Conservation (phyloP, 2,113 vertebrate genomes). For the Ctenodactylus gundi region DNA sequence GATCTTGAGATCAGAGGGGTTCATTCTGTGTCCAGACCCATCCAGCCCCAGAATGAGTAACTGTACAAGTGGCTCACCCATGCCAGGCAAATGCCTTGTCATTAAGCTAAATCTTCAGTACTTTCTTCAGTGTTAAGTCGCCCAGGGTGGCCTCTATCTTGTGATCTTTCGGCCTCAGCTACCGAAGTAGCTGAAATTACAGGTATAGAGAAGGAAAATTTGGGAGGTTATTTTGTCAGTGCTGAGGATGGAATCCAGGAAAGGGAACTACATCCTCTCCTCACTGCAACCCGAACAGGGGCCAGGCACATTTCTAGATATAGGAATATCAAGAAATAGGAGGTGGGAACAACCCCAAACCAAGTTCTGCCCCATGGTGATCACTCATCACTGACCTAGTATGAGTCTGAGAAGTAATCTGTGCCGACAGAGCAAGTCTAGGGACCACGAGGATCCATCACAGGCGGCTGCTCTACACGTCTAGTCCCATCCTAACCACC, state of each 20-base stretch:
- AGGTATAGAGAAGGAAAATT: not conserved
- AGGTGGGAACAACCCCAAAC: not conserved
- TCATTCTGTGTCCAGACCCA: too few species aligned
- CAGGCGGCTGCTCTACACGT: too few species aligned
- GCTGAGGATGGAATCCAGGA: not conserved
- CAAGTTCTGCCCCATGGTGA: not conserved
- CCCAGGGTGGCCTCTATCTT: not conserved
- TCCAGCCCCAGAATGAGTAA: too few species aligned
- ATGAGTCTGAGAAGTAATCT: not conserved
- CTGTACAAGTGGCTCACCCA: too few species aligned
- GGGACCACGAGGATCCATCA: rapidly evolving
- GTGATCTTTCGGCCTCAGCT: not conserved
- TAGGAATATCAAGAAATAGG: not conserved
- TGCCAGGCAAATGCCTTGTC: too few species aligned
- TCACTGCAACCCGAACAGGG: too few species aligned
- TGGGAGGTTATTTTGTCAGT: not conserved
- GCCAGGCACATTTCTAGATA: not conserved
- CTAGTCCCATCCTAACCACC: not conserved
- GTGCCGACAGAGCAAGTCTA: not conserved
- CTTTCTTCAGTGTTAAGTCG: not conserved
- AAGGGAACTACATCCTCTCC: too few species aligned
- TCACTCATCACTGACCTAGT: not conserved
- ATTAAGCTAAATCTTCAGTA: not conserved
- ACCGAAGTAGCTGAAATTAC: not conserved
- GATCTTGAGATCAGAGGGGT: not conserved